Percentiles rank a stretch among this genome's conserved stretches.
phyloP scores from a whole-genome alignment of 2,888 invertebrate genomes.

The Cerastis leucographa region DNA sequence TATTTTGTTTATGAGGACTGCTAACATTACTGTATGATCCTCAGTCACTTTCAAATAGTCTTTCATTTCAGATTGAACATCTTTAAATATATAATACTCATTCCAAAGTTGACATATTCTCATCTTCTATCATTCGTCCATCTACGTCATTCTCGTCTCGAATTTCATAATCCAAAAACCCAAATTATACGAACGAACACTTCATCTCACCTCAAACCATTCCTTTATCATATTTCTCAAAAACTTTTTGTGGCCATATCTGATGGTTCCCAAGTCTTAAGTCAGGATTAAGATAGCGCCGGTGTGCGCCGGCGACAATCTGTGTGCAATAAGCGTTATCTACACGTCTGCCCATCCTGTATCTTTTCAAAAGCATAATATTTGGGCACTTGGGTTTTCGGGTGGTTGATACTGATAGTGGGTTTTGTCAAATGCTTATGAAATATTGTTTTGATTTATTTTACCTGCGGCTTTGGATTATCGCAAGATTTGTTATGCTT shows the following conservation, averaged over 20 bases:
- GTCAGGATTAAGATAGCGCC: conserved; percentile 79
- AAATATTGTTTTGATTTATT: conserved; percentile 56
- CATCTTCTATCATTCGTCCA: conserved; percentile 1
- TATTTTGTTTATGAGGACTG: conserved; percentile 39
- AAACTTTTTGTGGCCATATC: conserved; percentile 61
- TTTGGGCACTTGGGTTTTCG: conserved; percentile 78
- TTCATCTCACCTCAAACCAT: conserved; percentile 10
- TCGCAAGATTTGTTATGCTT: conserved; percentile 16
- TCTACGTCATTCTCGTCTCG: conserved; percentile 5
- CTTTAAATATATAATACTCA: conserved; percentile 1
- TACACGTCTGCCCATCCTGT: conserved; percentile 72
- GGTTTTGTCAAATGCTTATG: conserved; percentile 56
- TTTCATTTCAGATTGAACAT: not conserved
- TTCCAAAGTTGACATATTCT: conserved; percentile 7
- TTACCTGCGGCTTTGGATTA: conserved; percentile 31
- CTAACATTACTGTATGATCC: conserved; percentile 14
- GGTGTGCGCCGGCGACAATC: conserved; percentile 75
- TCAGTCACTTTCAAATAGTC: not conserved
- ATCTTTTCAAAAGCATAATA: conserved; percentile 80
- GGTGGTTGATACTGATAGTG: conserved; percentile 58
- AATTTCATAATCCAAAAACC: conserved; percentile 33
- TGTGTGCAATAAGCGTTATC: conserved; percentile 76
- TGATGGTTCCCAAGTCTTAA: conserved; percentile 63
- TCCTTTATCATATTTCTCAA: conserved; percentile 51
- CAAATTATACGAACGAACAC: conserved; percentile 20